These are phyloP conservation scores for Phyllotreta cruciferae DNA, from an alignment of 2,888 invertebrate species.

Conservation along the genomic window DNA sequence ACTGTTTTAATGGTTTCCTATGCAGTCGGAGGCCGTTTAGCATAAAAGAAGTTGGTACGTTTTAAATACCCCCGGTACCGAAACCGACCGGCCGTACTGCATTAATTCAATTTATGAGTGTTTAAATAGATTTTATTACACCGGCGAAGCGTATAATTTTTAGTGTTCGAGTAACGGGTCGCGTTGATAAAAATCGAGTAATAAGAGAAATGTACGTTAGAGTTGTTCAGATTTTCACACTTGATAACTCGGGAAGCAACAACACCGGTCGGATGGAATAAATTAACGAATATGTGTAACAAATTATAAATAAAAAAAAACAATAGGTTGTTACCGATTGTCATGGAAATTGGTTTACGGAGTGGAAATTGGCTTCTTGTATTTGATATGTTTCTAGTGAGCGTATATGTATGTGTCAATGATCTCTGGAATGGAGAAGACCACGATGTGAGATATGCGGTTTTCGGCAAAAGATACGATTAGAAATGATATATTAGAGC, in stretches of 20 bases:
- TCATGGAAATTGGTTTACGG: slow-evolving; percentile 34
- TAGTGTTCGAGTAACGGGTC: slow-evolving; percentile 37
- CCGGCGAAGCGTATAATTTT: slow-evolving; percentile 41
- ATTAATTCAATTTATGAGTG: slow-evolving; percentile 40
- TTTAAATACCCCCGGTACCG: background rate
- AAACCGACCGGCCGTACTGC: slow-evolving; percentile 9
- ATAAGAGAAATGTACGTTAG: slow-evolving; percentile 36
- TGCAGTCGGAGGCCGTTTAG: no score
- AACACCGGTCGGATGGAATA: slow-evolving; percentile 41
- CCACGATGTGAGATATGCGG: no score
- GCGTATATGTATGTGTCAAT: background rate
- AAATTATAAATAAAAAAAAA: slow-evolving; percentile 43
- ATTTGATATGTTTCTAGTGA: slow-evolving; percentile 1
- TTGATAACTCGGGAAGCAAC: slow-evolving; percentile 42
- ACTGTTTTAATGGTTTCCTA: no score
- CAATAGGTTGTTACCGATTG: slow-evolving; percentile 27
- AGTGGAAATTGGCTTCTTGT: slow-evolving; percentile 38
- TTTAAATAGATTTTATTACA: slow-evolving; percentile 42
- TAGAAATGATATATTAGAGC: no score
- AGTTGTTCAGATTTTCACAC: slow-evolving; percentile 41
- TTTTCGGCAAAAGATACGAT: no score
- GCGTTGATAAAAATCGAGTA: slow-evolving; percentile 38
- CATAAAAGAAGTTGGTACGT: no score
- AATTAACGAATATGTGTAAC: slow-evolving; percentile 48
- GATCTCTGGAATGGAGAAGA: slow-evolving; percentile 7